phyloP scores from a whole-genome alignment of 2,797 vertebrate species.

The Pristis pectinata region DNA sequence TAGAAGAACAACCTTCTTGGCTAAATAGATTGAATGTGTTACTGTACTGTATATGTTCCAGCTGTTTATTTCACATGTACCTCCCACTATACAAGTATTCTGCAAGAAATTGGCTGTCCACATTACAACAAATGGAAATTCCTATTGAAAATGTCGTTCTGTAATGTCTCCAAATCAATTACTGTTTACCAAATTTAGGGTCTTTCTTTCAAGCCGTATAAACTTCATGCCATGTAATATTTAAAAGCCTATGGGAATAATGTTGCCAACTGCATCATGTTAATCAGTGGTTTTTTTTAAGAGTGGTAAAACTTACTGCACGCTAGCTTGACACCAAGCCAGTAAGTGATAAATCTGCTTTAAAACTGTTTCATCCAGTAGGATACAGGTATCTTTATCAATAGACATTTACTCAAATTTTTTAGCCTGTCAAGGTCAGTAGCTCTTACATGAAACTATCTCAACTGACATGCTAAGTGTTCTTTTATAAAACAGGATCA shows the following conservation, averaged over 20 bases:
- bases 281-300: background rate
- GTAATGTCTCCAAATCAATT: background rate
- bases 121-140: constrained; percentile 1
- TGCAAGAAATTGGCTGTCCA: background rate
- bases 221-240: background rate
- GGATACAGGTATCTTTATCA: background rate
- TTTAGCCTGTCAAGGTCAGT: background rate
- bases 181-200: background rate
- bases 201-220: background rate
- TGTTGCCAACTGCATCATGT: background rate
- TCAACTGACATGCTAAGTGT: background rate
- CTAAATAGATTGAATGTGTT: background rate
- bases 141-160: constrained; percentile 3
- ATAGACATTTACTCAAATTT: background rate
- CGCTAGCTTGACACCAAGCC: background rate
- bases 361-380: background rate
- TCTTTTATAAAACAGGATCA: background rate
- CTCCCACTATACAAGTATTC: constrained; percentile 3
- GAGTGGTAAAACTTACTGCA: background rate
- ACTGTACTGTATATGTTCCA: background rate
- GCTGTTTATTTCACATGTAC: constrained; percentile 12
- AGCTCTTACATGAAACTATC: background rate
- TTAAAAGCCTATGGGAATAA: background rate
- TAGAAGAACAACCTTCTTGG: background rate
- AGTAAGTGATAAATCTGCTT: background rate